Percentiles rank a stretch among this genome's conserved stretches.
phyloP scores from a whole-genome alignment of 1,140 invertebrate species.

The Drosophila lowei region DNA sequence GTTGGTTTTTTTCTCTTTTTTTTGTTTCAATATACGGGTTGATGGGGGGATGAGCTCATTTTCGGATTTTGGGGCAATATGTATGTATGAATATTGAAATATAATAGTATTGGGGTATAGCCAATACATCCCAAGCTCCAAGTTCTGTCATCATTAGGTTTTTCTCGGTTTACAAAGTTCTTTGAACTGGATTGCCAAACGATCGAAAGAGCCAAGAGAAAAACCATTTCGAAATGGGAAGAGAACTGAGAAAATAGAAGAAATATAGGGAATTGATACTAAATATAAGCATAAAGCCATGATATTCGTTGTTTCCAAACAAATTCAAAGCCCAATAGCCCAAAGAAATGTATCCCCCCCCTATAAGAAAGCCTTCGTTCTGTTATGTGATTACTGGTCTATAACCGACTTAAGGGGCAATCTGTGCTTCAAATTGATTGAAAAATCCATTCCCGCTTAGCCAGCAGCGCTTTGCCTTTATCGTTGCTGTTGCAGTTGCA shows the following conservation, averaged over 20 bases:
- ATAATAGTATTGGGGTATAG: conserved; percentile 65
- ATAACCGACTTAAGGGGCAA: no score
- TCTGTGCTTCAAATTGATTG: conserved; percentile 16
- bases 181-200: conserved; percentile 49
- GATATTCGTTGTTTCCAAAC: no score
- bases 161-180: conserved; percentile 33
- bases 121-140: conserved; percentile 4
- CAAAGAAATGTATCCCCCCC: no score
- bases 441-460: conserved; percentile 9
- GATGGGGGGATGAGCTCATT: conserved; percentile 63
- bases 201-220: neutral
- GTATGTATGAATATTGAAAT: conserved; percentile 55
- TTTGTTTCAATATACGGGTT: no score
- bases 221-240: conserved; percentile 5
- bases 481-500: neutral
- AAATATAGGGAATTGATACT: no score
- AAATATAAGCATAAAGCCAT: no score
- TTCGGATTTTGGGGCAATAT: conserved; percentile 47
- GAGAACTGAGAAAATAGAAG: neutral
- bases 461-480: conserved; percentile 3
- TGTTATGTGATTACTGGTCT: no score
- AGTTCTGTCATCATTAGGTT: conserved; percentile 43
- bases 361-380: no score
- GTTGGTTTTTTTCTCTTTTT: conserved; percentile 15
- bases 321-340: no score